Percentiles rank a stretch among this genome's conserved stretches.
These are phyloP conservation scores for Drosophila diplacantha DNA, from an alignment of 2,888 invertebrate genomes.

Conservation along the genomic window DNA sequence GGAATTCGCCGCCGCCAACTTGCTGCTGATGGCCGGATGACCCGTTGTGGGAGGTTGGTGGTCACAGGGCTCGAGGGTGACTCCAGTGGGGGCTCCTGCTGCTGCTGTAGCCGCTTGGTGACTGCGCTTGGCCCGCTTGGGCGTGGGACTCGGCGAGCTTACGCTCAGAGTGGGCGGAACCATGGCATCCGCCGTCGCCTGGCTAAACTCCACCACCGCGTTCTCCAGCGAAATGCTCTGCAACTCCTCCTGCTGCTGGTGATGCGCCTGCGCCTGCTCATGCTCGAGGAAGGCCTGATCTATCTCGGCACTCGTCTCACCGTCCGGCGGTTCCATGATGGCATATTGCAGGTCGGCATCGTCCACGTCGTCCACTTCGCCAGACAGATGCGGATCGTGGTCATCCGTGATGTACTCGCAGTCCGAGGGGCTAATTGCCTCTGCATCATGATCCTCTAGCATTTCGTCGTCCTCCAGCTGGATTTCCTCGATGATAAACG, in stretches of 20 bases:
- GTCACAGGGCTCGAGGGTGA: conserved; percentile 53
- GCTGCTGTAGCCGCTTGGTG: conserved; percentile 36
- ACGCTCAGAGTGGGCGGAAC: conserved; percentile 51
- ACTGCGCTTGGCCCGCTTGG: conserved; percentile 53
- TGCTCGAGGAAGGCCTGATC: conserved; percentile 64
- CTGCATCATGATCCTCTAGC: conserved; percentile 65
- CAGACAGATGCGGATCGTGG: conserved; percentile 53
- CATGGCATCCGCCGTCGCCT: conserved; percentile 38
- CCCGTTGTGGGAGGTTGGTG: conserved; percentile 44
- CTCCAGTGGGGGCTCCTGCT: conserved; percentile 14
- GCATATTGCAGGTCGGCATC: conserved; percentile 64
- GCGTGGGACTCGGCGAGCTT: conserved; percentile 53
- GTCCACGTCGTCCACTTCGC: conserved; percentile 63
- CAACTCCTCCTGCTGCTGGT: conserved; percentile 49
- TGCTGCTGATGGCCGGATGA: conserved; percentile 48
- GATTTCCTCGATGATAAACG: conserved; percentile 74
- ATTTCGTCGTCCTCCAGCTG: conserved; percentile 74
- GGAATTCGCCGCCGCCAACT: conserved; percentile 62
- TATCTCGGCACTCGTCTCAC: conserved; percentile 63
- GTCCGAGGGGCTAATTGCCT: conserved; percentile 55
- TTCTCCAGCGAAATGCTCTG: conserved; percentile 61
- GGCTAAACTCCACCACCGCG: conserved; percentile 60
- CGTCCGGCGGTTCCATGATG: conserved; percentile 65
- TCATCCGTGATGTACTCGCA: conserved; percentile 65
- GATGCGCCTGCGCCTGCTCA: conserved; percentile 41